These are phyloP conservation scores for roundworm (Caenorhabditis elegans) DNA, from an alignment of 1,140 invertebrate species.

Conservation along the genomic window WBcel235 BX284606.5:5777001-5777500, in stretches of 20 bases:
- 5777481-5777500: background rate
- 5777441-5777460: background rate
- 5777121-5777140: too few relatives aligned
- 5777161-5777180: too few relatives aligned
- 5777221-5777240: conserved; percentile 81
- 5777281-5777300: conserved; percentile 85
- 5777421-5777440: conserved; percentile 68
- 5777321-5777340: conserved; percentile 86
- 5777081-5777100: conserved; percentile 35
- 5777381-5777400: conserved; percentile 89
- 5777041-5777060: conserved; percentile 87
- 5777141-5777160: too few relatives aligned
- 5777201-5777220: conserved; percentile 73
- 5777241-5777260: conserved; percentile 94
- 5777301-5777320: conserved; percentile 72
- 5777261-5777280: conserved; percentile 91
- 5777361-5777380: conserved; percentile 85
- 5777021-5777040: conserved; percentile 85
- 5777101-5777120: background rate
- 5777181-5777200: too few relatives aligned
- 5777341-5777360: conserved; percentile 89
- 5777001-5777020: conserved; percentile 93
- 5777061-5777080: conserved; percentile 90
- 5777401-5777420: conserved; percentile 96
- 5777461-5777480: conserved; percentile 40